These are phyloP conservation scores for Sicus ferrugineus DNA, from an alignment of 2,888 invertebrate genomes.

Conservation along the genomic window DNA sequence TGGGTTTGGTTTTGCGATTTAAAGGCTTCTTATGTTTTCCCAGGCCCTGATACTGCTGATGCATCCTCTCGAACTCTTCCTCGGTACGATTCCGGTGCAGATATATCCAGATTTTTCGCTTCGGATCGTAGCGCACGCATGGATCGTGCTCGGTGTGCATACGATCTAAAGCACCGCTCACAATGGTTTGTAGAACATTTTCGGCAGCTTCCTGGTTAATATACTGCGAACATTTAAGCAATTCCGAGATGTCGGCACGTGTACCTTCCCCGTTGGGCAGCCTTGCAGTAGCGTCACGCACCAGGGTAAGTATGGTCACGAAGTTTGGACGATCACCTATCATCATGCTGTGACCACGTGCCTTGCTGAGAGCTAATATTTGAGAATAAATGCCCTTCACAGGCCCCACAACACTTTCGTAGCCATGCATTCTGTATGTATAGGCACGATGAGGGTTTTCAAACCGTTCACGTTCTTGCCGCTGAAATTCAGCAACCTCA, in stretches of 20 bases:
- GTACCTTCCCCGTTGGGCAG: conserved; percentile 94
- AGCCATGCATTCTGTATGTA: conserved; percentile 88
- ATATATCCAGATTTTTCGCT: conserved; percentile 95
- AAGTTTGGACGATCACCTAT: conserved; percentile 85
- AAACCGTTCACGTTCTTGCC: conserved; percentile 84
- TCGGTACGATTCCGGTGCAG: conserved; percentile 77
- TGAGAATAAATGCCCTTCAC: conserved; percentile 81
- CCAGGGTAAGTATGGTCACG: conserved; percentile 88
- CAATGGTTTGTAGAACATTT: conserved; percentile 73
- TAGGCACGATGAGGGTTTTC: conserved; percentile 90
- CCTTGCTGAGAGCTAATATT: conserved; percentile 69
- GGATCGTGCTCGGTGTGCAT: conserved; percentile 90
- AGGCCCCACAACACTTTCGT: conserved; percentile 83
- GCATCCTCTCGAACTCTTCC: conserved; percentile 72
- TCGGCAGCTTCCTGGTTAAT: conserved; percentile 65
- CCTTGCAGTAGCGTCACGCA: conserved; percentile 92
- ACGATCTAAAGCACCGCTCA: conserved; percentile 89
- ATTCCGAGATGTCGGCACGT: conserved; percentile 86
- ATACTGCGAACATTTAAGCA: conserved; percentile 80
- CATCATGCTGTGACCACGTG: conserved; percentile 85
- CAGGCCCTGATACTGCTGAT: conserved; percentile 73
- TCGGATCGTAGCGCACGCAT: conserved; percentile 91
- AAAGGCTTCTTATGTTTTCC: conserved; percentile 67
- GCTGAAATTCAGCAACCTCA: conserved; percentile 79
- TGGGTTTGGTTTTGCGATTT: conserved; percentile 50